A percentile compares a stretch with the other conserved stretches of the same genome.
These are phyloP conservation scores for Dione vanillae DNA, from an alignment of 2,888 invertebrate species.

Conservation along the genomic window DNA sequence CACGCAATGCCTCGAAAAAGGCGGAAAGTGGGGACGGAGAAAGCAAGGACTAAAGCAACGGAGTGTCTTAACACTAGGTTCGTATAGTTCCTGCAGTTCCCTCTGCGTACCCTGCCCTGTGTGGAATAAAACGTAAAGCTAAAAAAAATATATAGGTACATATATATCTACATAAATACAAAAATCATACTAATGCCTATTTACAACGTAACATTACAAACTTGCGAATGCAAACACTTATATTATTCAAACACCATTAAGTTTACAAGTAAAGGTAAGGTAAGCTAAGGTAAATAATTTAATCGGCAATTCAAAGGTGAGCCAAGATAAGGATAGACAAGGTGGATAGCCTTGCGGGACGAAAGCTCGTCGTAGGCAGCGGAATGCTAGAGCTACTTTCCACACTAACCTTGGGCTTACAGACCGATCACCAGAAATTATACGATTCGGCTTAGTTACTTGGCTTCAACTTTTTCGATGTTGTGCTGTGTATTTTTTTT, in stretches of 20 bases:
- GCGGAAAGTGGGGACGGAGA: no score
- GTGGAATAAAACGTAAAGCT: no score
- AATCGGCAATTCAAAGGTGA: slow-evolving; percentile 52
- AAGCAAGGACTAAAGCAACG: no score
- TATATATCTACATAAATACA: not conserved
- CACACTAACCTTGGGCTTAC: slow-evolving; percentile 58
- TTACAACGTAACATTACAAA: not conserved
- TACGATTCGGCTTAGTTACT: slow-evolving; percentile 46
- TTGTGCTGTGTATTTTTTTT: not conserved
- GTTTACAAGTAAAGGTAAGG: slow-evolving; percentile 25
- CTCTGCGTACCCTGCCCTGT: no score
- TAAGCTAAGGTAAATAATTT: slow-evolving; percentile 45
- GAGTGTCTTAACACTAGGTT: no score
- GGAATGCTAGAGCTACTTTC: slow-evolving; percentile 73
- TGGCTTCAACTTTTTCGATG: slow-evolving; percentile 1
- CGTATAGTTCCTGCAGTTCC: no score
- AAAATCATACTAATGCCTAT: not conserved
- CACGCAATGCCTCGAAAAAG: no score
- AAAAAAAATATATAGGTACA: no score
- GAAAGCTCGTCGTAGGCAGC: slow-evolving; percentile 65
- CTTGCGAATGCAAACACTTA: not conserved
- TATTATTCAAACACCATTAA: slow-evolving; percentile 4
- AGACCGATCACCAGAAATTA: slow-evolving; percentile 55
- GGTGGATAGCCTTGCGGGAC: slow-evolving; percentile 69
- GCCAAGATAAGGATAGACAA: slow-evolving; percentile 53